A percentile compares a stretch with the other conserved stretches of the same genome.
These are phyloP conservation scores for Netelia inedita DNA, from an alignment of 2,888 invertebrate species.

Conservation along the genomic window DNA sequence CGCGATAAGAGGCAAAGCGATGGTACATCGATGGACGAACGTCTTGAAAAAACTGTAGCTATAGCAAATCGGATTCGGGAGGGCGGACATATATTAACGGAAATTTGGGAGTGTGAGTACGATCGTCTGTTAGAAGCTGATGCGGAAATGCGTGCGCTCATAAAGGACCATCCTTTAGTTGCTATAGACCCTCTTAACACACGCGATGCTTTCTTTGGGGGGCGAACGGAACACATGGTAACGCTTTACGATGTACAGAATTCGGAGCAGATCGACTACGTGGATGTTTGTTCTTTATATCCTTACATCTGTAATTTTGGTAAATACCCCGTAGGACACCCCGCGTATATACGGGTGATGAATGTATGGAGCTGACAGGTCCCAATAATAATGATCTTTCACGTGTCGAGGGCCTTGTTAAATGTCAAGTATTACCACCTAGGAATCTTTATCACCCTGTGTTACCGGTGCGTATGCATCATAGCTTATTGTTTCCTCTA, in stretches of 20 bases:
- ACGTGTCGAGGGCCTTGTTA: conserved; percentile 71
- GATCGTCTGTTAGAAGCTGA: not conserved
- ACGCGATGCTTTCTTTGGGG: conserved; percentile 74
- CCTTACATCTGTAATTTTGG: conserved; percentile 75
- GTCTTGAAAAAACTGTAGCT: too few species aligned
- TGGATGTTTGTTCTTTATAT: conserved; percentile 72
- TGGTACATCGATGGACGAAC: too few species aligned
- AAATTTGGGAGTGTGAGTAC: not conserved
- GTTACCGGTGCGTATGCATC: conserved; percentile 74
- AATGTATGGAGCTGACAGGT: conserved; percentile 61
- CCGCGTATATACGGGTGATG: conserved; percentile 58
- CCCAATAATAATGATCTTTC: conserved; percentile 50
- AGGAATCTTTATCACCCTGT: conserved; percentile 76
- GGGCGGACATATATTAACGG: not conserved
- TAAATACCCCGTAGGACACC: conserved; percentile 77
- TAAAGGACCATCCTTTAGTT: not conserved
- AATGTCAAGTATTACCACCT: conserved; percentile 73
- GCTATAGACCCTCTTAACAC: conserved; percentile 20
- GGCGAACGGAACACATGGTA: conserved; percentile 69
- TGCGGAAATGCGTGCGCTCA: not conserved
- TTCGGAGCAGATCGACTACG: conserved; percentile 59
- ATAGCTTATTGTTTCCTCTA: conserved; percentile 80
- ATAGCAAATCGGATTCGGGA: too few species aligned
- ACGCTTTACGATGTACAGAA: conserved; percentile 52
- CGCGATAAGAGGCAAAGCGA: too few species aligned